Evolutionary conservation across 1,140 invertebrate species (phyloP), one percentile per base, ranked within the genome.

Genomic region (Hyles vespertilio): DNA sequence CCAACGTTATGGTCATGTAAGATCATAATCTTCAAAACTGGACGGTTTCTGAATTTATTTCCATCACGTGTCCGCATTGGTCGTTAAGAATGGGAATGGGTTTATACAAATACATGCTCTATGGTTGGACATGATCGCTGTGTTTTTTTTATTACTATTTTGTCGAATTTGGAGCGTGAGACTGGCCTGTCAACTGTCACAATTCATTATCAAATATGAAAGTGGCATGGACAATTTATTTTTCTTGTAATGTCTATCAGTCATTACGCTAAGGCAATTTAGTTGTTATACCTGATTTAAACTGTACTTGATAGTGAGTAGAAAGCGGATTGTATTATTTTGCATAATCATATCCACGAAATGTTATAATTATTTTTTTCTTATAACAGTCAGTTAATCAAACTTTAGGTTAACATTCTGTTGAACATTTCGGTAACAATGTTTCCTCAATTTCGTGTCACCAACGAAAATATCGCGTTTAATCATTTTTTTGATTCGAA

Each of bases 21-120:
- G 68, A 81, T 78, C 80, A 77, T 77, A 80, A 87, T 87, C 82
- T 79, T 60, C 36, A 54, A 47, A 51, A 55, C 50, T 59, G 57
- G 66, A 69, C 74, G 74, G 78, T 73, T 84, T 71, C 68, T 51
- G 74, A 51, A 51, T 56, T 56, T 80, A 84, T 83, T 81, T 79
- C 55, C 70, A 79, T 84, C 83, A 86, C 85, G 85, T 88, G 66
- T 74, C 75, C 67, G 81, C 78, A 80, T 84, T 83, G 79, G 79
- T 81, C 74, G 79, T 82, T 81, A 84, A 74, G 65, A 74, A 66
- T 69, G 51, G 68, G 63, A 77, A 77, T 69, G 69, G 69, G 73
- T 86, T 82, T 82, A 79, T 69, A 84, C 84, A 81, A 82, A 79
- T 36, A 77, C 70, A 76, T 69, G 70, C 60, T 63, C 70, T 75